Conservation (phyloP, 1,140 invertebrate species). For the Sarcophaga bullata region DNA sequence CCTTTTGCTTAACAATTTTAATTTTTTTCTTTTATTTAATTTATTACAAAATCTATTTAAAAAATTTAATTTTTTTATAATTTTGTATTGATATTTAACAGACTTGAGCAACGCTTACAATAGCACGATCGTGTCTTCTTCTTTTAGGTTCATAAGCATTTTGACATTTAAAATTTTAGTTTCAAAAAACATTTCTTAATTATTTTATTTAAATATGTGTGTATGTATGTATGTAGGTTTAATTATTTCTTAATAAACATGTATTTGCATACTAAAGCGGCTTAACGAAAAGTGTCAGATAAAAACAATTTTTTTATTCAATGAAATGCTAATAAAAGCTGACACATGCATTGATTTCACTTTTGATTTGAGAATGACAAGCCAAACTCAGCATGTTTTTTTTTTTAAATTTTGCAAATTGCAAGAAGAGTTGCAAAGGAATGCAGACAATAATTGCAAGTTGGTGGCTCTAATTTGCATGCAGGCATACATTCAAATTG, state of each 20-base stretch:
- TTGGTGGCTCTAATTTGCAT: too few relatives aligned
- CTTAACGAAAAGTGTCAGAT: not conserved
- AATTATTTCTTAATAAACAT: slow-evolving; percentile 12
- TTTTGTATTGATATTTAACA: too few relatives aligned
- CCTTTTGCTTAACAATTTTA: not conserved
- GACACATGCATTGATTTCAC: slow-evolving; percentile 9
- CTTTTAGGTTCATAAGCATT: too few relatives aligned
- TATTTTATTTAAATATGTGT: not conserved
- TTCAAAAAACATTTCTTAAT: not conserved
- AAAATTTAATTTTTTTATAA: too few relatives aligned
- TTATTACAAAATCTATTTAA: not conserved
- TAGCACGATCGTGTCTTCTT: too few relatives aligned
- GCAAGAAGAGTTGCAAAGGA: too few relatives aligned
- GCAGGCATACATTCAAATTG: too few relatives aligned
- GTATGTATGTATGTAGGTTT: not conserved
- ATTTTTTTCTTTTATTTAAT: not conserved
- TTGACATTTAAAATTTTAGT: not conserved
- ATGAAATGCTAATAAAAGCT: not conserved
- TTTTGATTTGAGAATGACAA: not conserved
- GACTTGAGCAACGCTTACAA: too few relatives aligned
- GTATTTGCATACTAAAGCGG: slow-evolving; percentile 7
- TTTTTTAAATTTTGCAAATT: too few relatives aligned
- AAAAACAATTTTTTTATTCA: not conserved
- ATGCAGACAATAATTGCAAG: too few relatives aligned
- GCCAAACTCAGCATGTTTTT: too few relatives aligned